These are phyloP conservation scores for Holocentrus rufus DNA, from an alignment of 2,797 vertebrate species.

Conservation along the genomic window DNA sequence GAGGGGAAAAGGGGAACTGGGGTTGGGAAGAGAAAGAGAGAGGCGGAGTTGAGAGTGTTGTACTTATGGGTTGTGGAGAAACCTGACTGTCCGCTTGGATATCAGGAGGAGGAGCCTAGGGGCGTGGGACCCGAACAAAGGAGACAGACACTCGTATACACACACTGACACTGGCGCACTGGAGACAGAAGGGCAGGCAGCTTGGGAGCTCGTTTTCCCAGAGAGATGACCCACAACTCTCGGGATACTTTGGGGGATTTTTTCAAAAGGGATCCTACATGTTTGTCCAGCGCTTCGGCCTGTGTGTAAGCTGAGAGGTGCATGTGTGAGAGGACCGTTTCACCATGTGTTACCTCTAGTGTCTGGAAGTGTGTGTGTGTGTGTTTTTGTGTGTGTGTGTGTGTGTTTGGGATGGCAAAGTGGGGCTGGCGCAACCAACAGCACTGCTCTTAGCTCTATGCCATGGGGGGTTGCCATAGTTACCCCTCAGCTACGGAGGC, in stretches of 20 bases:
- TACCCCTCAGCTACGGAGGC: slow-evolving; percentile 76
- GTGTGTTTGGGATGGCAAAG: slow-evolving; percentile 77
- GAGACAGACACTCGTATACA: slow-evolving; percentile 64
- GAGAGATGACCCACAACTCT: slow-evolving; percentile 33
- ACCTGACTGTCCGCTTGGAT: slow-evolving; percentile 78
- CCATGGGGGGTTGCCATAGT: slow-evolving; percentile 85
- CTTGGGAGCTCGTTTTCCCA: slow-evolving; percentile 45
- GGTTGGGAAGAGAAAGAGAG: slow-evolving; percentile 25
- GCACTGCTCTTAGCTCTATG: slow-evolving; percentile 72
- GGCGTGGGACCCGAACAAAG: slow-evolving; percentile 79
- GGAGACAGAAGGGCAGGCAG: slow-evolving; percentile 44
- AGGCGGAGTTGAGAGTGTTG: slow-evolving; percentile 70
- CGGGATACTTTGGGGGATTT: slow-evolving; percentile 25
- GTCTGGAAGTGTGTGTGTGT: slow-evolving; percentile 53
- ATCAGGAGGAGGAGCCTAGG: slow-evolving; percentile 76
- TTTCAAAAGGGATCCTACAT: slow-evolving; percentile 10
- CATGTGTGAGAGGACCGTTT: slow-evolving; percentile 36
- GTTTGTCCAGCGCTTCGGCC: slow-evolving; percentile 52
- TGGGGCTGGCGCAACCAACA: slow-evolving; percentile 64
- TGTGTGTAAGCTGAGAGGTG: slow-evolving; percentile 47
- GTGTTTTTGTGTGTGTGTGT: slow-evolving; percentile 38
- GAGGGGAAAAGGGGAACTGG: slow-evolving; percentile 36
- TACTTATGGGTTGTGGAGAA: slow-evolving; percentile 76
- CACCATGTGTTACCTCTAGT: slow-evolving; percentile 42
- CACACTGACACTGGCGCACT: slow-evolving; percentile 68